Percentiles rank a stretch among this genome's conserved stretches.
These are phyloP conservation scores for Hemicentrotus pulcherrimus DNA, from an alignment of 35 echinoderm and acorn worm species.

Conservation along the genomic window DNA sequence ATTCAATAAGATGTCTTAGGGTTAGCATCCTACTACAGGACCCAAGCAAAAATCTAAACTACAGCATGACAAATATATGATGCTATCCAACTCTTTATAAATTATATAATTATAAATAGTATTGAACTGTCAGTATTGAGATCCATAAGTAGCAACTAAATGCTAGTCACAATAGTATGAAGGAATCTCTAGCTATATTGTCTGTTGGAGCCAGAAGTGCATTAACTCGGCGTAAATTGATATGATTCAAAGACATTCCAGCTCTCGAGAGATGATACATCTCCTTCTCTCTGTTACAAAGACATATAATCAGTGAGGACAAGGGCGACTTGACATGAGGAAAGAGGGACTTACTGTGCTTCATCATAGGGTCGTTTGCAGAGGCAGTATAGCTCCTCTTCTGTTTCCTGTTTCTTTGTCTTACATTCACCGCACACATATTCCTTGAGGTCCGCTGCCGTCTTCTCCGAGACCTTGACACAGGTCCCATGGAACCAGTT, in stretches of 20 bases:
- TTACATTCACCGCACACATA: conserved; percentile 84
- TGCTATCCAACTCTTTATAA: too few species aligned
- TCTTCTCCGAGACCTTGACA: conserved; percentile 77
- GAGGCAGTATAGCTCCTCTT: conserved; percentile 97
- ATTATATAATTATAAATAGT: too few species aligned
- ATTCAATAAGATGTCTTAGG: not conserved
- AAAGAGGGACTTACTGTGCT: conserved; percentile 68
- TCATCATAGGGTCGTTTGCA: conserved; percentile 96
- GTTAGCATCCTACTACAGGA: not conserved
- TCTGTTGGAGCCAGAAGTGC: too few species aligned
- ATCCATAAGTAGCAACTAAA: too few species aligned
- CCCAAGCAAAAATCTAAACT: too few species aligned
- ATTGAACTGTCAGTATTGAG: too few species aligned
- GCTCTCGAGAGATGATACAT: not conserved
- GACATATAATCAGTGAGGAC: not conserved
- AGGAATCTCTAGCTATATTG: too few species aligned
- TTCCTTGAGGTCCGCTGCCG: conserved; percentile 81
- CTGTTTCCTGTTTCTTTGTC: conserved; percentile 73
- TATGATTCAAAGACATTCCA: too few species aligned
- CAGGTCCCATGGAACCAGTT: conserved; percentile 98
- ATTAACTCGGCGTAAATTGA: too few species aligned
- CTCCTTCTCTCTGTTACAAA: not conserved
- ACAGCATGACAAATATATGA: too few species aligned
- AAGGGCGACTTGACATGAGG: not conserved
- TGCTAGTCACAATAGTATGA: too few species aligned